Conservation (phyloP, 2,113 vertebrate genomes). For the Thamnaconus septentrionalis region DNA sequence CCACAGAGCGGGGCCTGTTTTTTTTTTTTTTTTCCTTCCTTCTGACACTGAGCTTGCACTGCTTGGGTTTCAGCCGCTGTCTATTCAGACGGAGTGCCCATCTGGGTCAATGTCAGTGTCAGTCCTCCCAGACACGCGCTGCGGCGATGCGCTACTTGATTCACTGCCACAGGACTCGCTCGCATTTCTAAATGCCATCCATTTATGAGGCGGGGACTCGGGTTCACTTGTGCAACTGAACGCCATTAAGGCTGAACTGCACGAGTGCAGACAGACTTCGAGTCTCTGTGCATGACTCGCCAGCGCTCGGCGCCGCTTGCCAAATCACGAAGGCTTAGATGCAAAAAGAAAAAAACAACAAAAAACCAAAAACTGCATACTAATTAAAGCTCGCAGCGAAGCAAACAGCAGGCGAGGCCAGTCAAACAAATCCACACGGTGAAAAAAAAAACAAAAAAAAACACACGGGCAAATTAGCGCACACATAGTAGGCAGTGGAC, state of each 20-base stretch:
- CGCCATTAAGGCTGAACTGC: constrained; percentile 71
- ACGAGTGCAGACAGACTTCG: constrained; percentile 54
- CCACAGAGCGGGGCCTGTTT: neutral
- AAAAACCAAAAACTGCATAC: constrained; percentile 55
- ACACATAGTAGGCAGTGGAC: constrained; percentile 18
- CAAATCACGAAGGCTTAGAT: constrained; percentile 72
- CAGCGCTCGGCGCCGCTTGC: constrained; percentile 62
- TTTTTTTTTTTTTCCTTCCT: neutral
- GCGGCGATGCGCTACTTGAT: constrained; percentile 56
- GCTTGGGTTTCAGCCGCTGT: constrained; percentile 65
- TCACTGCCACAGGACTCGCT: constrained; percentile 66
- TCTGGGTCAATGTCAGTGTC: constrained; percentile 71
- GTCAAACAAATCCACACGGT: constrained; percentile 50
- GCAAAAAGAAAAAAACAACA: constrained; percentile 2
- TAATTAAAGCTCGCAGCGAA: constrained; percentile 68
- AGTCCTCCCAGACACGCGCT: constrained; percentile 61
- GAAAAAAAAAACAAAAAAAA: constrained; percentile 13
- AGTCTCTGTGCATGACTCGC: constrained; percentile 63
- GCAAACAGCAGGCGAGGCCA: constrained; percentile 67
- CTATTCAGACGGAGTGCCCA: constrained; percentile 60
- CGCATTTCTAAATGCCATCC: constrained; percentile 71
- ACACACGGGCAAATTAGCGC: constrained; percentile 47
- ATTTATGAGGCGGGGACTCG: constrained; percentile 57
- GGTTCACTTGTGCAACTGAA: constrained; percentile 69
- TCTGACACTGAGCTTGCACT: constrained; percentile 50